Conservation (phyloP, 2,113 vertebrate genomes). For the Seriola quinqueradiata region DNA sequence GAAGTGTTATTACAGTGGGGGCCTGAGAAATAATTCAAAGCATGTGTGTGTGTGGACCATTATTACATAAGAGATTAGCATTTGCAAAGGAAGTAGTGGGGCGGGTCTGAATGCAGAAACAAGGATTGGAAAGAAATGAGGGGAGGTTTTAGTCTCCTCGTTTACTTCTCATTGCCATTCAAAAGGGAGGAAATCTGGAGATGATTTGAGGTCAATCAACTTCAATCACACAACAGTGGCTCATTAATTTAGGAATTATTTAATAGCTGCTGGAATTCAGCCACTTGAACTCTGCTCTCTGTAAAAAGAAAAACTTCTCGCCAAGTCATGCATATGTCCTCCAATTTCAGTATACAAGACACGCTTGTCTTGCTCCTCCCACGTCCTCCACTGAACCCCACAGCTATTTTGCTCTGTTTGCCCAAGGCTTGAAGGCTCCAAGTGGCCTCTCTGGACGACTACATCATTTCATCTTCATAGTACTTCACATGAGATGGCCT, state of each 20-base stretch:
- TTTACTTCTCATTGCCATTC: slow-evolving; percentile 12
- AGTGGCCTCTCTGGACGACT: slow-evolving; percentile 31
- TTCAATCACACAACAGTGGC: slow-evolving; percentile 15
- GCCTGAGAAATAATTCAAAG: slow-evolving; percentile 67
- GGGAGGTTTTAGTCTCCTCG: slow-evolving; percentile 26
- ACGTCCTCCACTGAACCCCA: slow-evolving; percentile 48
- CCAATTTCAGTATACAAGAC: slow-evolving; percentile 9
- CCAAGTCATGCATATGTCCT: slow-evolving; percentile 8
- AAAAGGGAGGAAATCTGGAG: slow-evolving; percentile 38
- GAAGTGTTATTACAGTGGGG: slow-evolving; percentile 50
- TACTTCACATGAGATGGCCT: slow-evolving; percentile 22
- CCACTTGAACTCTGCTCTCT: slow-evolving; percentile 29
- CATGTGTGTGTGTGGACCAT: slow-evolving; percentile 27
- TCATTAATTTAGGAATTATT: slow-evolving; percentile 9
- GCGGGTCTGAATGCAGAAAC: slow-evolving; percentile 29
- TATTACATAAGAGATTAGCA: slow-evolving; percentile 59
- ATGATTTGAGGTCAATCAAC: slow-evolving; percentile 46
- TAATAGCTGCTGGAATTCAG: slow-evolving; percentile 24
- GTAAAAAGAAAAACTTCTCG: not conserved
- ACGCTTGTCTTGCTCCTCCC: slow-evolving; percentile 29
- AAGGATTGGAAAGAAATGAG: slow-evolving; percentile 36
- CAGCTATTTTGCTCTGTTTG: slow-evolving; percentile 14
- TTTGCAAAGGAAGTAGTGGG: slow-evolving; percentile 25
- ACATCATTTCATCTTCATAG: slow-evolving; percentile 36
- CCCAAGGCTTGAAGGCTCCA: slow-evolving; percentile 15